Percentiles rank a stretch among this genome's conserved stretches.
phyloP scores from a whole-genome alignment of 2,888 invertebrate species.

The Drosophila melanosoma region DNA sequence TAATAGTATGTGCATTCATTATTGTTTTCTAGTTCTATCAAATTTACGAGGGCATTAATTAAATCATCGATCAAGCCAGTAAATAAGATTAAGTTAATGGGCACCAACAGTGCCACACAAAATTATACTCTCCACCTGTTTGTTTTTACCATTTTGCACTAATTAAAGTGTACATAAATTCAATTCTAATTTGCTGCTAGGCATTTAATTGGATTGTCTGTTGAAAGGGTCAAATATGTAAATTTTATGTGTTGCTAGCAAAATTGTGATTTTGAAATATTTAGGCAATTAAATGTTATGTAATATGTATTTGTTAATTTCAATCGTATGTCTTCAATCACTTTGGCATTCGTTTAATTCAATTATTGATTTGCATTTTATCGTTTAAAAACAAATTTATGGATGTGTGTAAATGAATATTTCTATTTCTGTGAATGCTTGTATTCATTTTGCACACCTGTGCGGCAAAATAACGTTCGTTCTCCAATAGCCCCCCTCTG shows the following conservation, averaged over 20 bases:
- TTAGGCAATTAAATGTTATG: background rate
- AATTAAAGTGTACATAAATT: background rate
- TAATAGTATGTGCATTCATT: background rate
- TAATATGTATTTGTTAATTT: conserved; percentile 14
- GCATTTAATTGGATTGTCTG: background rate
- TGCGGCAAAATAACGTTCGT: conserved; percentile 20
- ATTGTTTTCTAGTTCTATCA: conserved; percentile 15
- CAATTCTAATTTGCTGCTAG: background rate
- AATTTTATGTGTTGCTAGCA: background rate
- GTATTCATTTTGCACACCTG: conserved; percentile 63
- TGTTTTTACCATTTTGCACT: background rate
- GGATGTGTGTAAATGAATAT: background rate
- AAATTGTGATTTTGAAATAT: background rate
- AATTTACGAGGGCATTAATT: conserved; percentile 42
- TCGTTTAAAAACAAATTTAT: conserved; percentile 11
- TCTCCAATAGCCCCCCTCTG: conserved; percentile 5
- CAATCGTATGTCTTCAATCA: conserved; percentile 51
- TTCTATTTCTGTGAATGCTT: background rate
- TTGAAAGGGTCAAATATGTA: conserved; percentile 1
- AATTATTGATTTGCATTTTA: conserved; percentile 60
- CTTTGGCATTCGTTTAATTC: conserved; percentile 48
- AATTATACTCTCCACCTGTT: conserved; percentile 1
- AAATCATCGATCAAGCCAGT: conserved; percentile 31
- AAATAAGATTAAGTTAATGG: conserved; percentile 15
- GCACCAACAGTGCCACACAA: background rate